Percentiles rank a stretch among this genome's conserved stretches.
These are phyloP conservation scores for Crocuta crocuta DNA, from an alignment of 2,113 vertebrate species.

Conservation along the genomic window DNA sequence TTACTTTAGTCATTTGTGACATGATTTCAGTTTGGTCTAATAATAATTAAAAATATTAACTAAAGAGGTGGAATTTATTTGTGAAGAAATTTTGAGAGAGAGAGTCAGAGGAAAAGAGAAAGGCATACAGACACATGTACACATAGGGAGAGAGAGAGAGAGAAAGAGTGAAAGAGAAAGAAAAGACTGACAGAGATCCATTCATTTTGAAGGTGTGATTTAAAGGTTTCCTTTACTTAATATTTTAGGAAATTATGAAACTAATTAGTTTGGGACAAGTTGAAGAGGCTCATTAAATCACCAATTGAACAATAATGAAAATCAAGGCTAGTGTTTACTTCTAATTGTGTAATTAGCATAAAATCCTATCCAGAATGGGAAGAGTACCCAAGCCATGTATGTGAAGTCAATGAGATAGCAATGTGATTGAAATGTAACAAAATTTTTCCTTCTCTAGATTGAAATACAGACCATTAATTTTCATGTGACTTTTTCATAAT, in stretches of 20 bases:
- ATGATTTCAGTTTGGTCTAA: not conserved
- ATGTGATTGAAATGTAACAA: not conserved
- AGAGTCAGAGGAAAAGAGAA: not conserved
- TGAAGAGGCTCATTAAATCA: not conserved
- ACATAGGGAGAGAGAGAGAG: not conserved
- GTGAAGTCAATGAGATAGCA: not conserved
- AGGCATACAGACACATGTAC: not conserved
- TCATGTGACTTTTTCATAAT: not conserved
- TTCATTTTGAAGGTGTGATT: not conserved
- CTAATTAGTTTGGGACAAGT: slow-evolving; percentile 32
- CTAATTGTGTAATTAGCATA: not conserved
- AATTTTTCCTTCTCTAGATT: not conserved
- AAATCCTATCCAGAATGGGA: not conserved
- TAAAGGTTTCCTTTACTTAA: slow-evolving; percentile 22
- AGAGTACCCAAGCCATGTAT: not conserved
- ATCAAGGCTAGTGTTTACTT: not conserved
- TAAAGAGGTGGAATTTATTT: not conserved
- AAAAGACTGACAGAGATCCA: not conserved
- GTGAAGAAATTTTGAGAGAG: not conserved
- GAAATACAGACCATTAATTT: slow-evolving; percentile 55
- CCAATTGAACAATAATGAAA: not conserved
- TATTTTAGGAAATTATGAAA: slow-evolving; percentile 43
- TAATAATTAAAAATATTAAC: not conserved
- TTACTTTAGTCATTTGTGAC: not conserved
- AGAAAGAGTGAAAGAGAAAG: no score